Evolutionary conservation across 1,140 invertebrate species (phyloP).

Genomic region (Reticulitermes speratus): DNA sequence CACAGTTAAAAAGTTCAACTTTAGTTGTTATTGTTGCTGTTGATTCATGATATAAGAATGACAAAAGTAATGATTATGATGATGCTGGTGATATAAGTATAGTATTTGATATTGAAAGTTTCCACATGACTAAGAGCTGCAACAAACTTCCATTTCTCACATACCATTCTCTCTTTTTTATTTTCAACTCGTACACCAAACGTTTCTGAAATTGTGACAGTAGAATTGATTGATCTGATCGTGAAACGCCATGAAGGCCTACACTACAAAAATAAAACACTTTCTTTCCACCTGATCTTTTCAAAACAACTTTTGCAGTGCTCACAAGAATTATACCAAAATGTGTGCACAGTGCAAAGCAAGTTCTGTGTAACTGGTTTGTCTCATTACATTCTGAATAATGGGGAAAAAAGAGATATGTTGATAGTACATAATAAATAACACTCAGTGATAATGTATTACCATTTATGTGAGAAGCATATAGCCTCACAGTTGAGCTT

Average conservation of each 20-base stretch:
- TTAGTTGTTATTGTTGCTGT: neutral
- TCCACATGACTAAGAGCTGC: neutral
- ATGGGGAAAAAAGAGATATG: neutral
- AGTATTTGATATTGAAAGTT: neutral
- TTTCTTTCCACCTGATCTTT: neutral
- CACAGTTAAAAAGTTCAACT: conserved; percentile 16
- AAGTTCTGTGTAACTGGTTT: neutral
- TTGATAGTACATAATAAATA: neutral
- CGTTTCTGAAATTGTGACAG: neutral
- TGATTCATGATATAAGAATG: neutral
- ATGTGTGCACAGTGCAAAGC: neutral
- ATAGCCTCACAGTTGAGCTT: neutral
- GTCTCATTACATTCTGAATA: conserved; percentile 8
- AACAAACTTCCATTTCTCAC: neutral
- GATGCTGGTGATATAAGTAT: neutral
- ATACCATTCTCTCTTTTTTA: neutral
- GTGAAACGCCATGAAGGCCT: neutral
- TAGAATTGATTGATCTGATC: neutral
- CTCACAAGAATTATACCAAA: neutral
- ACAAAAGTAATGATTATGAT: neutral
- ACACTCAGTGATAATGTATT: neutral
- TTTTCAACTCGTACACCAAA: conserved; percentile 1
- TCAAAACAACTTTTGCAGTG: conserved; percentile 7
- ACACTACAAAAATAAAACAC: neutral
- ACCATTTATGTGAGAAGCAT: neutral